A percentile compares a stretch with the other conserved stretches of the same genome.
These are phyloP conservation scores for Dryobota labecula DNA, from an alignment of 2,888 invertebrate species.

Conservation along the genomic window DNA sequence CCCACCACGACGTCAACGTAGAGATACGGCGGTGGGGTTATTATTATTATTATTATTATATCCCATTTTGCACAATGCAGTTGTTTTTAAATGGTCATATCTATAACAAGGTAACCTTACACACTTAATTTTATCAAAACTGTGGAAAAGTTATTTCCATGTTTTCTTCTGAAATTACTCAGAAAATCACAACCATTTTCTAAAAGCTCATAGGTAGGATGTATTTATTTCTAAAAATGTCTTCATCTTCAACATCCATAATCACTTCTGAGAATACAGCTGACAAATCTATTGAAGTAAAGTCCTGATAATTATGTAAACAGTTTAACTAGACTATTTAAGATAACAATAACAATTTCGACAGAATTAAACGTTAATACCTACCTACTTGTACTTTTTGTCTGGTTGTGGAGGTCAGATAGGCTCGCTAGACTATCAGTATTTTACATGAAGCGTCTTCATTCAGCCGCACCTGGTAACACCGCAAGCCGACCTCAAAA, in stretches of 20 bases:
- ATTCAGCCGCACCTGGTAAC: too few relatives aligned
- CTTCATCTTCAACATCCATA: background rate
- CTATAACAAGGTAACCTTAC: background rate
- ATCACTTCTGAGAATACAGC: background rate
- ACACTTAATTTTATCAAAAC: background rate
- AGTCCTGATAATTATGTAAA: conserved; percentile 22
- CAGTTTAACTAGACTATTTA: conserved; percentile 10
- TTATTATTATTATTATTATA: too few relatives aligned
- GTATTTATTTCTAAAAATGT: background rate
- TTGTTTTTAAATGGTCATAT: background rate
- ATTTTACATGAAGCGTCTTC: too few relatives aligned
- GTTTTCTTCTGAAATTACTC: background rate
- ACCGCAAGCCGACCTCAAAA: too few relatives aligned
- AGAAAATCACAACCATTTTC: background rate
- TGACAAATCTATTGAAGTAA: background rate
- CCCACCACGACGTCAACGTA: too few relatives aligned
- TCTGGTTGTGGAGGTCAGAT: too few relatives aligned
- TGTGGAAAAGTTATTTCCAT: background rate
- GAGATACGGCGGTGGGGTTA: too few relatives aligned
- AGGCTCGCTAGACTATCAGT: too few relatives aligned
- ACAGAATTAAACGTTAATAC: background rate
- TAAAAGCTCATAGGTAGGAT: background rate
- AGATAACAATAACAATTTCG: conserved; percentile 24
- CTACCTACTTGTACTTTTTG: background rate
- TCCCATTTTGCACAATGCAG: background rate